Evolutionary conservation across 2,888 invertebrate species (phyloP).

Genomic region (Erannis defoliaria): DNA sequence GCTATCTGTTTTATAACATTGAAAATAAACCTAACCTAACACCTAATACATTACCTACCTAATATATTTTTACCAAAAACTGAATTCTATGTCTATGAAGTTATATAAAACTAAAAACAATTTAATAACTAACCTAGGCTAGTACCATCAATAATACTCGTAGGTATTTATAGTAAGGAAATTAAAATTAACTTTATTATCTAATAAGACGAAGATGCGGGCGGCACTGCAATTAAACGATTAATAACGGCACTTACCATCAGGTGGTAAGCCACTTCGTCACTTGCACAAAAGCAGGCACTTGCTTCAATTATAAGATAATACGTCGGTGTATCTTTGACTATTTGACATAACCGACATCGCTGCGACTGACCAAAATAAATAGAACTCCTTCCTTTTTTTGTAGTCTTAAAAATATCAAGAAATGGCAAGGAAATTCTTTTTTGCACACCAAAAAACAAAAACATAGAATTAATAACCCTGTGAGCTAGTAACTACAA

Average conservation of each 20-base stretch:
- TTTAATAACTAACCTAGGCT: not conserved
- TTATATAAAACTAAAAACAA: no score
- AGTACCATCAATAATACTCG: not conserved
- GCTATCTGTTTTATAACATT: no score
- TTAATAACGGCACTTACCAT: constrained; percentile 17
- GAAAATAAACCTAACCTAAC: no score
- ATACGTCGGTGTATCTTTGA: constrained; percentile 78
- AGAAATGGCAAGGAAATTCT: no score
- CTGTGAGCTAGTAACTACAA: no score
- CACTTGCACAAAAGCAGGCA: constrained; percentile 26
- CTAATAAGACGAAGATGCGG: not conserved
- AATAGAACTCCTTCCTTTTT: constrained; percentile 19
- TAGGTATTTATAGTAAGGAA: not conserved
- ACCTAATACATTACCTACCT: no score
- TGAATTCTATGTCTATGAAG: no score
- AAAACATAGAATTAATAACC: no score
- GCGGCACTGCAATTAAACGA: constrained; percentile 13
- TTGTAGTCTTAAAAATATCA: not conserved
- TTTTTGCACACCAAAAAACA: no score
- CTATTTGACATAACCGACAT: constrained; percentile 72
- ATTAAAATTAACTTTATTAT: not conserved
- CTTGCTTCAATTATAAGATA: constrained; percentile 63
- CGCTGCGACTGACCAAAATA: constrained; percentile 50
- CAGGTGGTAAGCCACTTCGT: constrained; percentile 22
- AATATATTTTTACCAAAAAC: no score